Percentiles rank a stretch among this genome's conserved stretches.
Conservation (phyloP, 2,797 vertebrate species). For the Leptoclinus maculatus region DNA sequence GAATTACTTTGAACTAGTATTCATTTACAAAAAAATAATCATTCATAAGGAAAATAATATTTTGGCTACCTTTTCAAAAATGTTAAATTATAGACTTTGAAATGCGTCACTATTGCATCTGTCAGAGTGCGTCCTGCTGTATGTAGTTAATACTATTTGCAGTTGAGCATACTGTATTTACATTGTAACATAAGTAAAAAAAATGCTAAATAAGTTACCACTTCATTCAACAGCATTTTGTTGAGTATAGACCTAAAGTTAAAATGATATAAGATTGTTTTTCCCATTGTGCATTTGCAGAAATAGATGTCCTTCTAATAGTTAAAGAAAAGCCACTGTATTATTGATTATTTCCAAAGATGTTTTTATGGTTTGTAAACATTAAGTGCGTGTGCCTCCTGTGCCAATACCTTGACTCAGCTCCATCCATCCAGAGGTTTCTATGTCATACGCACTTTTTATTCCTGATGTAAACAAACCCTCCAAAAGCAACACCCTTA, state of each 20-base stretch:
- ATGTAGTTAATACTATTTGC: background rate
- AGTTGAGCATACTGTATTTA: background rate
- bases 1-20: background rate
- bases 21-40: rapidly evolving
- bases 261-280: conserved; percentile 42
- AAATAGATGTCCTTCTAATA: background rate
- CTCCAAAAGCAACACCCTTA: conserved; percentile 24
- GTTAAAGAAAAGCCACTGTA: background rate
- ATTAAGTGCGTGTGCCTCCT: conserved; percentile 6
- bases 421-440: conserved; percentile 72
- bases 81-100: conserved; percentile 3
- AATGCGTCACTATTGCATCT: conserved; percentile 22
- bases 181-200: background rate
- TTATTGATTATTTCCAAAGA: background rate
- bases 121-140: conserved; percentile 14
- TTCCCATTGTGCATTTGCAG: background rate
- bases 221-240: conserved; percentile 3
- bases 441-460: conserved; percentile 86
- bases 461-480: conserved; percentile 87
- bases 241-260: conserved; percentile 10
- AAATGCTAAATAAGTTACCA: background rate
- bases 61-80: background rate
- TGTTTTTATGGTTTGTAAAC: conserved; percentile 6
- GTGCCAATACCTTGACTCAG: conserved; percentile 58
- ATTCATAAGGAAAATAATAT: background rate